These are phyloP conservation scores for Momotus momota DNA, from an alignment of 2,797 vertebrate genomes.

Conservation along the genomic window DNA sequence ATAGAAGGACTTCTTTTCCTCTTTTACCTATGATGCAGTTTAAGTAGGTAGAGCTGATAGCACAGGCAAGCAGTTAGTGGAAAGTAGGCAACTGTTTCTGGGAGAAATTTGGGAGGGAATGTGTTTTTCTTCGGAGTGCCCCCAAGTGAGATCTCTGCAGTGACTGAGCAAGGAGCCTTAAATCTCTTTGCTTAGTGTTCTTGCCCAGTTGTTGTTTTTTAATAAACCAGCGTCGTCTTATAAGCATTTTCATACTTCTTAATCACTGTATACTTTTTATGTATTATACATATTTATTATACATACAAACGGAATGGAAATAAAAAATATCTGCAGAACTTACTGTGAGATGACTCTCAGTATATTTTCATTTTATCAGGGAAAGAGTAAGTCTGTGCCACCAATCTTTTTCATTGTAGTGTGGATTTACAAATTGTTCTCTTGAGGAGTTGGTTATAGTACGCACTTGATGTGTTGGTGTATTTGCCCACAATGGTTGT, in stretches of 20 bases:
- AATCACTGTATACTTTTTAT: background rate
- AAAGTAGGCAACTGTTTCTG: background rate
- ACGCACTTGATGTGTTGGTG: background rate
- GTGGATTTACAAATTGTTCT: background rate
- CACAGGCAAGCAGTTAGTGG: background rate
- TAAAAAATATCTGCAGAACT: background rate
- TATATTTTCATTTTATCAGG: background rate
- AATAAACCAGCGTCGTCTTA: background rate
- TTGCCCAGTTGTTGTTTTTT: background rate
- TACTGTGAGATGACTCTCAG: background rate
- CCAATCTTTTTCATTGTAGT: background rate
- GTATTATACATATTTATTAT: background rate
- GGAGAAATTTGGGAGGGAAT: background rate
- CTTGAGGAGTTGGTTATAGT: background rate
- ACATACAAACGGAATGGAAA: background rate
- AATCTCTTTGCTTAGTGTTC: background rate
- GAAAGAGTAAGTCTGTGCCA: background rate
- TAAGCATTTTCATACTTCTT: background rate
- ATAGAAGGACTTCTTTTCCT: background rate
- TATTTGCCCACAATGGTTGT: background rate
- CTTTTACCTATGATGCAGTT: background rate
- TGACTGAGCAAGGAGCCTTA: background rate
- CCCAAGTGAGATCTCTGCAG: background rate
- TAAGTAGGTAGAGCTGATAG: background rate
- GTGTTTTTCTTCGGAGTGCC: background rate